phyloP scores from a whole-genome alignment of 2,113 vertebrate species.

The Mesembrinibis cayennensis region DNA sequence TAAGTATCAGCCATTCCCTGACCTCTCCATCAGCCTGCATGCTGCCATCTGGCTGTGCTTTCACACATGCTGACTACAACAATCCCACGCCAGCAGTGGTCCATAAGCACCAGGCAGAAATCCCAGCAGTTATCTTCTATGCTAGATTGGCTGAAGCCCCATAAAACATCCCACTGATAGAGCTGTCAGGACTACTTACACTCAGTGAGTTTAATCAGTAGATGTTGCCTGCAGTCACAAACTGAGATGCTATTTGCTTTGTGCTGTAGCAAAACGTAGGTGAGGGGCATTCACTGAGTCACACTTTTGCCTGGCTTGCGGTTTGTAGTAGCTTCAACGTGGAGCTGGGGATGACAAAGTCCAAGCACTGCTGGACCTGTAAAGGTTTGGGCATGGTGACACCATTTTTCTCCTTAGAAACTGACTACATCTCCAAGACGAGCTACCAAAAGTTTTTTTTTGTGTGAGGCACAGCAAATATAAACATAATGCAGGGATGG shows the following conservation, averaged over 20 bases:
- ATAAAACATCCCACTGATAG: neutral
- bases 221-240: neutral
- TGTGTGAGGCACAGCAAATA: neutral
- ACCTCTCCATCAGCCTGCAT: neutral
- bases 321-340: neutral
- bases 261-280: neutral
- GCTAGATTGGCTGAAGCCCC: neutral
- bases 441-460: neutral
- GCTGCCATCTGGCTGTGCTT: neutral
- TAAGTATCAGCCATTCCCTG: neutral
- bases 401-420: neutral
- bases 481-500: neutral
- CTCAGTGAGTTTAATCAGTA: neutral
- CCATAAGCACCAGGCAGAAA: neutral
- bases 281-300: neutral
- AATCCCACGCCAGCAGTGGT: neutral
- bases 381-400: neutral
- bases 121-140: neutral
- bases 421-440: neutral
- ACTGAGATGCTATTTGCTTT: neutral
- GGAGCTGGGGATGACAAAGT: neutral
- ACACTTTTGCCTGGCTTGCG: neutral
- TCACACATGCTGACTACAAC: neutral
- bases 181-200: neutral
- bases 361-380: neutral